Conservation (phyloP, 2,888 invertebrate genomes). For the Apotomis turbidana region DNA sequence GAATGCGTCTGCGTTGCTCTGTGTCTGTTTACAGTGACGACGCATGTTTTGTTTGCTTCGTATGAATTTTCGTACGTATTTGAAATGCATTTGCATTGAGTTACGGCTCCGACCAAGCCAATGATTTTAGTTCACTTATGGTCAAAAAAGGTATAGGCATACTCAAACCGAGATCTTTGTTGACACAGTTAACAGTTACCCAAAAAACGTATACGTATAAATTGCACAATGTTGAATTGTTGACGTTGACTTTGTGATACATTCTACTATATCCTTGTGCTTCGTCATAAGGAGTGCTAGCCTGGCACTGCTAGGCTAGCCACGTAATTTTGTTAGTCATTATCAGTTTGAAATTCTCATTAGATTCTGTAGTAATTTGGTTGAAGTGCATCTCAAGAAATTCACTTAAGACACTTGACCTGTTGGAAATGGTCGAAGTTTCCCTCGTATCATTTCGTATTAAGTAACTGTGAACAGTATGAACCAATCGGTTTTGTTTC, state of each 20-base stretch:
- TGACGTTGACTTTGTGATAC: not conserved
- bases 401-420: not conserved
- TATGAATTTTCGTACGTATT: constrained; percentile 22
- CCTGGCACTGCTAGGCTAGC: not conserved
- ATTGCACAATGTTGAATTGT: not conserved
- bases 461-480: not conserved
- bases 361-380: not conserved
- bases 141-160: too few relatives aligned
- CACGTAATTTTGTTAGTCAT: constrained; percentile 12
- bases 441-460: not conserved
- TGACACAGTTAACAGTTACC: too few relatives aligned
- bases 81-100: not conserved
- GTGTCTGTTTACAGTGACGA: constrained; percentile 44
- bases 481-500: not conserved
- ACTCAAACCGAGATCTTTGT: too few relatives aligned
- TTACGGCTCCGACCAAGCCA: not conserved
- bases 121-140: not conserved
- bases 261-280: constrained; percentile 8
- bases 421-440: not conserved
- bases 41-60: constrained; percentile 21
- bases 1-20: constrained; percentile 33
- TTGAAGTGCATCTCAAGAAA: not conserved
- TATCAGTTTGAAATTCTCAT: not conserved
- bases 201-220: not conserved
- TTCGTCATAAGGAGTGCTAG: not conserved